Evolutionary conservation across 2,888 invertebrate species (phyloP).

Genomic region (Dromius quadrimaculatus): DNA sequence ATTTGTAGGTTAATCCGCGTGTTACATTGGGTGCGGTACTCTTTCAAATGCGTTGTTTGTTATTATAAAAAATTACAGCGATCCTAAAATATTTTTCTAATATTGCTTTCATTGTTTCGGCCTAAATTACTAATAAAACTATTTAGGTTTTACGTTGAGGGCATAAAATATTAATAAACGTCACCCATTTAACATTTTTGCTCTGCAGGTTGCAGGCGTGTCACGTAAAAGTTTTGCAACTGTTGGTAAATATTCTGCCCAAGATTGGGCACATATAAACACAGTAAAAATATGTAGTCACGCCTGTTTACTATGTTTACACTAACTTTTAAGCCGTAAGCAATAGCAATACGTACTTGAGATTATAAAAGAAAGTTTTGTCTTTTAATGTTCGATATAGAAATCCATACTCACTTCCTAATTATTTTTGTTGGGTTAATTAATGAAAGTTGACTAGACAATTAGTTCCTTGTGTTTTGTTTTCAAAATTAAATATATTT

Average conservation of each 20-base stretch:
- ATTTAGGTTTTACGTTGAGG: too few relatives aligned
- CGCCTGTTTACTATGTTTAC: slow-evolving; percentile 18
- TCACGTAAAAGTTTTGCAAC: background rate
- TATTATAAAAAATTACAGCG: too few relatives aligned
- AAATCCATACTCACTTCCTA: slow-evolving; percentile 14
- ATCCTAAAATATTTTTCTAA: too few relatives aligned
- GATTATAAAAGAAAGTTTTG: slow-evolving; percentile 27
- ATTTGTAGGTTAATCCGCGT: slow-evolving; percentile 39
- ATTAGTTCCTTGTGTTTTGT: slow-evolving; percentile 6
- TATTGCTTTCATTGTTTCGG: too few relatives aligned
- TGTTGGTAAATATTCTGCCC: background rate
- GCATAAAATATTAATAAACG: too few relatives aligned
- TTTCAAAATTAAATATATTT: too few relatives aligned
- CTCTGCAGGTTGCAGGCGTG: too few relatives aligned
- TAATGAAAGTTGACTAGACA: slow-evolving; percentile 28
- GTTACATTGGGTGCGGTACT: slow-evolving; percentile 21
- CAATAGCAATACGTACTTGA: too few relatives aligned
- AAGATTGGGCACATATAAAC: background rate
- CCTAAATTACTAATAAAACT: too few relatives aligned
- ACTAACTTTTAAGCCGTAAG: background rate
- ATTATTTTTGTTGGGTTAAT: slow-evolving; percentile 24
- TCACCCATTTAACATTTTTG: too few relatives aligned
- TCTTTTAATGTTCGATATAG: slow-evolving; percentile 10
- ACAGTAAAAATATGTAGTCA: slow-evolving; percentile 17
- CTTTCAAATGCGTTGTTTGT: background rate